Percentiles rank a stretch among this genome's conserved stretches.
phyloP scores from a whole-genome alignment of 2,797 vertebrate genomes.

The Hydrocynus forskahlii region DNA sequence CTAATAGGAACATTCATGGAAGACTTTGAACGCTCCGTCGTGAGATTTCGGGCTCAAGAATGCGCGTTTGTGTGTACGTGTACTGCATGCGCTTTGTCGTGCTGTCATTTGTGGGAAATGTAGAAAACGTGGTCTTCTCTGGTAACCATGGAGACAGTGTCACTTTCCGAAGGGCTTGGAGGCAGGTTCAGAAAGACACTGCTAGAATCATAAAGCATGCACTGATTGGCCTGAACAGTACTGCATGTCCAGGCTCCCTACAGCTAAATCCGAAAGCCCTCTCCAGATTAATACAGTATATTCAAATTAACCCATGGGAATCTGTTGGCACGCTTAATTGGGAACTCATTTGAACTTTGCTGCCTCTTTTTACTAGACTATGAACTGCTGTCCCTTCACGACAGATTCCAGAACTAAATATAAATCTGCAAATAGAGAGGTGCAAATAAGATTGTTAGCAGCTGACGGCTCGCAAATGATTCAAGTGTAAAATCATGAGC shows the following conservation, averaged over 20 bases:
- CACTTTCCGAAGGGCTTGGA: slow-evolving; percentile 70
- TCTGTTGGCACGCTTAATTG: neutral
- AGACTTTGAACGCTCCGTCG: neutral
- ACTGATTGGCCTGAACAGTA: neutral
- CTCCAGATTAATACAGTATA: neutral
- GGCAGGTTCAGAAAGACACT: slow-evolving; percentile 65
- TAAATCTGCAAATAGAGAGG: slow-evolving; percentile 15
- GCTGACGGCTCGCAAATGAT: slow-evolving; percentile 4
- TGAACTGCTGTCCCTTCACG: neutral
- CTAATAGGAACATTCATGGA: neutral
- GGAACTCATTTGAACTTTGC: neutral
- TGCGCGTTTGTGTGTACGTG: slow-evolving; percentile 16
- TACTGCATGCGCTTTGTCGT: slow-evolving; percentile 53
- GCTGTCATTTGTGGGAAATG: slow-evolving; percentile 70
- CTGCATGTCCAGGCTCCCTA: neutral
- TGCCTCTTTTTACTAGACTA: neutral
- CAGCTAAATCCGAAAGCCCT: neutral
- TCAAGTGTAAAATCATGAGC: slow-evolving; percentile 20
- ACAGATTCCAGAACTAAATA: neutral
- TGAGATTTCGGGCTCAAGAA: slow-evolving; percentile 12
- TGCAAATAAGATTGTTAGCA: slow-evolving; percentile 26
- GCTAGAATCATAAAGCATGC: slow-evolving; percentile 54
- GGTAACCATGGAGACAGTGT: slow-evolving; percentile 81
- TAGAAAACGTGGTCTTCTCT: slow-evolving; percentile 76
- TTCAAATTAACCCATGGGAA: neutral